Conservation (phyloP, 2,113 vertebrate genomes). For the Indri indri region DNA sequence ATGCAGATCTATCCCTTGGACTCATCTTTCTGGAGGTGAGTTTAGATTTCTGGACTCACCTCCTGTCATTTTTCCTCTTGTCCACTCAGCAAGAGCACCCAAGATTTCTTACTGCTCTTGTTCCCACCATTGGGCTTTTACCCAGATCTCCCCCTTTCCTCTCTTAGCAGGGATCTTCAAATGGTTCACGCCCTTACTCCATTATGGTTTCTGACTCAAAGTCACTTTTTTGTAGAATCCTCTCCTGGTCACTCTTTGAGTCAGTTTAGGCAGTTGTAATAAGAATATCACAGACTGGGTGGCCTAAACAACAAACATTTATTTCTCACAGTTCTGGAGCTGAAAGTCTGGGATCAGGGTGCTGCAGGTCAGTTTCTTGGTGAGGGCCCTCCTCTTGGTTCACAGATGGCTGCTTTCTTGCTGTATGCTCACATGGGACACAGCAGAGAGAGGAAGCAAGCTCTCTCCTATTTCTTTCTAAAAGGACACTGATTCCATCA, state of each 20-base stretch:
- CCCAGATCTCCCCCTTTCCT: accelerated
- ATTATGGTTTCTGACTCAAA: neutral
- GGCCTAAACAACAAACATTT: neutral
- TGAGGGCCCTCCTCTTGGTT: neutral
- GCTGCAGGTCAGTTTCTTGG: neutral
- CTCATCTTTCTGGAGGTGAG: neutral
- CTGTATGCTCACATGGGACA: neutral
- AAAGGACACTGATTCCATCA: neutral
- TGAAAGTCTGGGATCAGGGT: neutral
- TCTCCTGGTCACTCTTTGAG: neutral
- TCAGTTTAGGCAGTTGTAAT: too few relatives aligned
- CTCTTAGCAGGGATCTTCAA: neutral
- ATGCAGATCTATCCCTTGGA: neutral
- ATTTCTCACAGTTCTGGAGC: neutral
- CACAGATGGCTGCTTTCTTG: neutral
- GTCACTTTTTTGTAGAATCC: neutral
- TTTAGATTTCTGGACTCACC: neutral
- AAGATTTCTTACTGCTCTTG: neutral
- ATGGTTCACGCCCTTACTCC: neutral
- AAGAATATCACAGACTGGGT: neutral
- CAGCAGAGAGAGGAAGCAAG: neutral
- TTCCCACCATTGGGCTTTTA: neutral
- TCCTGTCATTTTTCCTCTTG: neutral
- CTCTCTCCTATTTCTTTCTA: too few relatives aligned
- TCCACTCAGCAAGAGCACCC: neutral